Percentiles rank a stretch among this genome's conserved stretches.
These are phyloP conservation scores for Agriotes lineatus DNA, from an alignment of 2,888 invertebrate species.

Conservation along the genomic window DNA sequence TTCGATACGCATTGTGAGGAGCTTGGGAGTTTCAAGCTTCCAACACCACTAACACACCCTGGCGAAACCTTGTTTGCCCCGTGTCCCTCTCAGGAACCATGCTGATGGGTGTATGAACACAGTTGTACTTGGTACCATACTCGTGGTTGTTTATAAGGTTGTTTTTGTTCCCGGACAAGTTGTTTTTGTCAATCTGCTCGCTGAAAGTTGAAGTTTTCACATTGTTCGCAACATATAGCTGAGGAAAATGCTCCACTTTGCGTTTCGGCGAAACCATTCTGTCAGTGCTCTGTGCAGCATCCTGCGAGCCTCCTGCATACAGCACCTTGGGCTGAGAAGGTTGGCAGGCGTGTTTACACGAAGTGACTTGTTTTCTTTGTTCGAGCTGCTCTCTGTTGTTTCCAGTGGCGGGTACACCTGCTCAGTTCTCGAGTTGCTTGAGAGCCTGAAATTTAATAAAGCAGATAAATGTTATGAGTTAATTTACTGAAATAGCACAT, in stretches of 20 bases:
- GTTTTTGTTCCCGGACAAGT: constrained; percentile 54
- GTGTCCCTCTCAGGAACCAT: constrained; percentile 71
- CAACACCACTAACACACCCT: constrained; percentile 57
- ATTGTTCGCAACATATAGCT: constrained; percentile 64
- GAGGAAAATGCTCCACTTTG: constrained; percentile 63
- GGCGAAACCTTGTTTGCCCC: constrained; percentile 66
- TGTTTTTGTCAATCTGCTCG: constrained; percentile 60
- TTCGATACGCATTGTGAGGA: constrained; percentile 52
- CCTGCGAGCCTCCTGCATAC: constrained; percentile 47
- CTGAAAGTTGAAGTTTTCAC: constrained; percentile 64
- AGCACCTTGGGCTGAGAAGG: constrained; percentile 51
- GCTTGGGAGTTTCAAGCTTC: constrained; percentile 56
- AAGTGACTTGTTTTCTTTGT: constrained; percentile 53
- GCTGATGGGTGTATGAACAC: constrained; percentile 58
- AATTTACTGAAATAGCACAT: too few species aligned
- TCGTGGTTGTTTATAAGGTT: constrained; percentile 57
- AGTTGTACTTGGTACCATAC: constrained; percentile 55
- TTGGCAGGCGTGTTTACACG: constrained; percentile 61
- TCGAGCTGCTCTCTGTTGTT: constrained; percentile 49
- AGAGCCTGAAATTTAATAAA: constrained; percentile 63
- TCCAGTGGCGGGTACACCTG: constrained; percentile 60
- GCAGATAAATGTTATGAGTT: too few species aligned
- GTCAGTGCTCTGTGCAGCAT: constrained; percentile 49
- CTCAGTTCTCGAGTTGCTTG: constrained; percentile 67
- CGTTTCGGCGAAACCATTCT: constrained; percentile 64